These are phyloP conservation scores for Allolobophora icterica DNA, from an alignment of 2,888 invertebrate species.

Conservation along the genomic window DNA sequence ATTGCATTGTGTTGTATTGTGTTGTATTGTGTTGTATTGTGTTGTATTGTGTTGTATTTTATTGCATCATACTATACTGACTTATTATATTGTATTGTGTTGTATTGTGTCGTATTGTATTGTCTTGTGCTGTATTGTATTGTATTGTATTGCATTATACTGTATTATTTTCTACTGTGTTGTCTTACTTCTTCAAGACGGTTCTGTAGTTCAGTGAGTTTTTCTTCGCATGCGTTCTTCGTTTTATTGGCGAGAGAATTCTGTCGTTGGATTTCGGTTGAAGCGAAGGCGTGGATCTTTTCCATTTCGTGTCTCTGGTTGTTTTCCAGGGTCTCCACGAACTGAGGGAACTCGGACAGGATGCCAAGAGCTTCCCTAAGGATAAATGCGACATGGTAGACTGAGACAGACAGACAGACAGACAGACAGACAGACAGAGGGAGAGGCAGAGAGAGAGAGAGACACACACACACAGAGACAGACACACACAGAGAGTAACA, in stretches of 20 bases:
- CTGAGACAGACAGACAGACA: background rate
- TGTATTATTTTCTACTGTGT: background rate
- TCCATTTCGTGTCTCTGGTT: conserved; percentile 53
- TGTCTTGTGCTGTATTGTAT: too few relatives aligned
- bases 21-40: too few relatives aligned
- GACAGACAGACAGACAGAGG: background rate
- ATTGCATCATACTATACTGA: too few relatives aligned
- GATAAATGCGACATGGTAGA: background rate
- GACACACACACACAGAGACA: background rate
- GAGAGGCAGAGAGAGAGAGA: background rate
- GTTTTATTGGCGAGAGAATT: conserved; percentile 53
- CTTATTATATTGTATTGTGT: too few relatives aligned
- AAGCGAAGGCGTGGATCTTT: conserved; percentile 56
- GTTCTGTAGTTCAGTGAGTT: conserved; percentile 46
- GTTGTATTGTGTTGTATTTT: too few relatives aligned
- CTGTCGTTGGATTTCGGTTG: conserved; percentile 56
- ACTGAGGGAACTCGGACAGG: conserved; percentile 46
- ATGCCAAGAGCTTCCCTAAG: conserved; percentile 47
- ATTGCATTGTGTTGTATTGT: too few relatives aligned
- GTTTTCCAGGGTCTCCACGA: conserved; percentile 45
- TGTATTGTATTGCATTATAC: background rate
- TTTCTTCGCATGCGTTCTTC: conserved; percentile 49
- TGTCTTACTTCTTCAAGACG: conserved; percentile 45
- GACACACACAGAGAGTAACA: background rate
- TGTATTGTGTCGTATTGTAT: too few relatives aligned